Conservation (phyloP, 2,888 invertebrate genomes). For the Lumbricus terrestris region DNA sequence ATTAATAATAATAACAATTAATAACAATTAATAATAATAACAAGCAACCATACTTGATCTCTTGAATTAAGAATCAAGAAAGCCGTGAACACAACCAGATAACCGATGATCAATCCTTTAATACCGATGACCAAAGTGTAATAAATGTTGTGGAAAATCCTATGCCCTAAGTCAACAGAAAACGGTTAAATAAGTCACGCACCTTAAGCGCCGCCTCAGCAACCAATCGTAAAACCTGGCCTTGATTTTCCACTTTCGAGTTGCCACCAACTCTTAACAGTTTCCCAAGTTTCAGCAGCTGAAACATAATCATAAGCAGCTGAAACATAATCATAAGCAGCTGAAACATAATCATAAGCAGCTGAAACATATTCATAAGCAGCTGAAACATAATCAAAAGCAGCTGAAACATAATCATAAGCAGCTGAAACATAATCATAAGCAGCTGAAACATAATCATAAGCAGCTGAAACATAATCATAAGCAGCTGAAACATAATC, state of each 20-base stretch:
- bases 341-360: constrained; percentile 60
- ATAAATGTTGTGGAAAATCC: no score
- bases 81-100: background rate
- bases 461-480: no score
- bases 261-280: constrained; percentile 66
- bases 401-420: constrained; percentile 54
- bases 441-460: constrained; percentile 60
- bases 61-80: background rate
- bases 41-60: background rate
- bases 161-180: no score
- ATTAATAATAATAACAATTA: no score
- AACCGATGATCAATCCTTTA: no score
- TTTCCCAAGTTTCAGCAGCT: constrained; percentile 68
- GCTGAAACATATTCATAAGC: constrained; percentile 41
- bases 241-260: constrained; percentile 61
- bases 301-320: constrained; percentile 15
- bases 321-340: constrained; percentile 60
- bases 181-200: constrained; percentile 48
- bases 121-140: no score
- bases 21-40: no score
- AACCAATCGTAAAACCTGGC: constrained; percentile 63
- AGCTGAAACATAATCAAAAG: no score
- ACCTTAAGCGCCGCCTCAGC: constrained; percentile 64
- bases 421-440: no score
- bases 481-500: constrained; percentile 61